Conservation (phyloP, 35 echinoderm and acorn worm genomes). For the Strongylocentrotus purpuratus region DNA sequence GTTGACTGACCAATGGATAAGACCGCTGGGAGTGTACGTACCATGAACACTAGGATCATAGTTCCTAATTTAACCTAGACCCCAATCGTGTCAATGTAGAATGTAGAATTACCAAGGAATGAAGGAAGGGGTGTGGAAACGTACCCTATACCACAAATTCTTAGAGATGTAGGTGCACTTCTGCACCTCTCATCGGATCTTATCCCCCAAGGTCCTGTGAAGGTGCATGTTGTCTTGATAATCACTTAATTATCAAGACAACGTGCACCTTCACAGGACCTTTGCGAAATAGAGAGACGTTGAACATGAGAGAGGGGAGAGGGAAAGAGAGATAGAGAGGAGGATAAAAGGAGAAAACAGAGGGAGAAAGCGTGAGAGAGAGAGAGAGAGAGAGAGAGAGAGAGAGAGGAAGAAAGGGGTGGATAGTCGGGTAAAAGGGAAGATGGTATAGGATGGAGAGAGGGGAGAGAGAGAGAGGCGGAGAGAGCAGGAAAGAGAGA, state of each 20-base stretch:
- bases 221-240: neutral
- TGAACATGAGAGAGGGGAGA: neutral
- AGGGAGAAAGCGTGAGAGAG: neutral
- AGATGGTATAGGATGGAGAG: too few relatives aligned
- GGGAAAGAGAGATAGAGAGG: neutral
- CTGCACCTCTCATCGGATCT: neutral
- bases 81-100: neutral
- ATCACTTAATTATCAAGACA: neutral
- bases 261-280: too few relatives aligned
- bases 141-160: neutral
- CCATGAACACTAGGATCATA: neutral
- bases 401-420: too few relatives aligned
- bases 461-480: too few relatives aligned
- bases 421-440: neutral
- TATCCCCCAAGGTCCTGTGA: neutral
- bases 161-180: neutral
- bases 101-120: neutral
- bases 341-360: neutral
- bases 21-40: neutral
- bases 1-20: neutral
- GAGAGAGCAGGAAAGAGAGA: too few relatives aligned
- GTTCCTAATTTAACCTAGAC: neutral
- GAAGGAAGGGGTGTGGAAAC: neutral
- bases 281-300: neutral
- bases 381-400: too few relatives aligned